These are phyloP conservation scores for Malachius bipustulatus DNA, from an alignment of 2,888 invertebrate species.

Conservation along the genomic window DNA sequence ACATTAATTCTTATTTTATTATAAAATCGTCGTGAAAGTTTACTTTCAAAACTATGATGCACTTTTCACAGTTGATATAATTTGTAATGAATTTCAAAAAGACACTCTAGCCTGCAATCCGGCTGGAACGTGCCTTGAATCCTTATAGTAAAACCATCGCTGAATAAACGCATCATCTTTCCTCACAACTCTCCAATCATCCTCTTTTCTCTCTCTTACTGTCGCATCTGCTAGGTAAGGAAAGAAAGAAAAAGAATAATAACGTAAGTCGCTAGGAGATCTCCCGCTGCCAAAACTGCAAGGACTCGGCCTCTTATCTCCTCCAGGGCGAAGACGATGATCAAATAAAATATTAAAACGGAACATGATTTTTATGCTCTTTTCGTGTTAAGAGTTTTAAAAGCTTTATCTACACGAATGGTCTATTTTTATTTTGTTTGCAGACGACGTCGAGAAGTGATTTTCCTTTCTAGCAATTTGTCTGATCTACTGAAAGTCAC, in stretches of 20 bases:
- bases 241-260: no score
- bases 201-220: no score
- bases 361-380: slow-evolving; percentile 37
- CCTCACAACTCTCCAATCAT: no score
- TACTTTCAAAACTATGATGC: no score
- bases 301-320: slow-evolving; percentile 32
- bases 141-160: slow-evolving; percentile 22
- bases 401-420: slow-evolving; percentile 27
- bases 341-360: slow-evolving; percentile 38
- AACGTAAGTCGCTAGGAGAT: no score
- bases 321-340: slow-evolving; percentile 32
- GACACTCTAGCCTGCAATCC: slow-evolving; percentile 36
- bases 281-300: slow-evolving; percentile 19
- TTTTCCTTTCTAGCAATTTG: slow-evolving; percentile 2
- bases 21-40: no score
- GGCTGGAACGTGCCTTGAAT: slow-evolving; percentile 36
- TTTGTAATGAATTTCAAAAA: slow-evolving; percentile 39
- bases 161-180: slow-evolving; percentile 22
- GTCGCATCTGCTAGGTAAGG: no score
- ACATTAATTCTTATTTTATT: no score
- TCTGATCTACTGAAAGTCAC: no score
- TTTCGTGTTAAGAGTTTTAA: slow-evolving; percentile 36
- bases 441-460: slow-evolving; percentile 11
- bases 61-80: slow-evolving; percentile 38
- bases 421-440: slow-evolving; percentile 21